phyloP scores from a whole-genome alignment of 2,888 invertebrate species.

The Tridacna crocea region DNA sequence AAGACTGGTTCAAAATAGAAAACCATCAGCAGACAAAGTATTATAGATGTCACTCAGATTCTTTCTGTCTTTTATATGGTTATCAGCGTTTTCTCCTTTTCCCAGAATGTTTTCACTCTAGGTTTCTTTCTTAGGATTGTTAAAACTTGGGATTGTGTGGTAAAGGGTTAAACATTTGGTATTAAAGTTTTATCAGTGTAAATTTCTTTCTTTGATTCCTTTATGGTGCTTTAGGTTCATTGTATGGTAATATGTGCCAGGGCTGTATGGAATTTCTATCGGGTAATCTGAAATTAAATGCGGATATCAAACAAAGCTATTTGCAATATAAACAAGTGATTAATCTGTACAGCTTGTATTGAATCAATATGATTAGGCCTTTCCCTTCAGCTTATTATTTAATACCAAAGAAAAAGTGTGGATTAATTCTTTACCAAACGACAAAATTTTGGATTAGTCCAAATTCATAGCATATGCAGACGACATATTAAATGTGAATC shows the following conservation, averaged over 20 bases:
- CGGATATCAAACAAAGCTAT: constrained; percentile 22
- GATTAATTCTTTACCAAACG: no score
- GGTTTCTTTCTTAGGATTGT: neutral
- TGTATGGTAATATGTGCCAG: neutral
- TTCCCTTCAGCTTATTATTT: neutral
- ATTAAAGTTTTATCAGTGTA: no score
- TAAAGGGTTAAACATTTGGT: neutral
- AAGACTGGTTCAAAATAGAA: no score
- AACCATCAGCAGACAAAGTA: no score
- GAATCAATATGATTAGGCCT: constrained; percentile 22
- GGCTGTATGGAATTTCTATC: constrained; percentile 18
- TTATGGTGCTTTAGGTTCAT: no score
- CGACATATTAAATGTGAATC: no score
- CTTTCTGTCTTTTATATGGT: no score
- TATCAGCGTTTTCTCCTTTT: neutral
- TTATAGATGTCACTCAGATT: no score
- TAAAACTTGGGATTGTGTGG: neutral
- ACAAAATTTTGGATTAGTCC: no score
- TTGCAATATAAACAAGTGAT: constrained; percentile 24
- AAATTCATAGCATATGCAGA: no score
- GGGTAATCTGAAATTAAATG: constrained; percentile 23
- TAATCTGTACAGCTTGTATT: constrained; percentile 19
- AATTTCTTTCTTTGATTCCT: no score
- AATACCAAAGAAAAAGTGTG: no score
- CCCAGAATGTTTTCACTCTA: neutral